Evolutionary conservation across 2,888 invertebrate genomes (phyloP), one percentile per base, ranked within the genome.

Genomic region (Tolmerus cingulatus): DNA sequence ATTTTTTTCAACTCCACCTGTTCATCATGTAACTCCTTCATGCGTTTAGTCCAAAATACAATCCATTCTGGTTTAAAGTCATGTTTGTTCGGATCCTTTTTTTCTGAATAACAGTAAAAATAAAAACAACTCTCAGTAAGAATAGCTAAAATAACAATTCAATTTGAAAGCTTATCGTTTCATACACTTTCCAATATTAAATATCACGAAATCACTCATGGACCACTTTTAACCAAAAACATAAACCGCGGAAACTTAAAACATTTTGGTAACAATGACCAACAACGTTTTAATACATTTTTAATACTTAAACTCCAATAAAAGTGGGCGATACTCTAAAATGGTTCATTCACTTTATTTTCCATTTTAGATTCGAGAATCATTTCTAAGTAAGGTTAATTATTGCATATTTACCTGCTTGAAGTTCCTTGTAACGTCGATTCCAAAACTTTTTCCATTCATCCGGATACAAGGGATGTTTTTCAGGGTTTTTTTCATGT

Each of bases 381-480:
- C 57, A 57, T 23, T 66, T 3, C 23, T 27, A 23, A 12, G 1
- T 27, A 14, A 23, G 12, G 1, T 19, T 12, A 23, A 66, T 12
- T 7, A 27, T 27, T 16, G 19, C 5, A 86, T 46, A 55, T 90
- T 90, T 87, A 93, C 94, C 93, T n/a, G 94, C 92, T 91, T 96
- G 96, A 85, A 97, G 93, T 92, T 97, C 96, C 91, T 96, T 96
- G 91, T 96, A 97, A 1, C 97, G 95, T 12, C 94, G 94, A 91
- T 97, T 97, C 97, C 97, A 97, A 91, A 97, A 97, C 91, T 95
- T 95, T 91, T 97, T 97, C 97, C 97, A 97, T 91, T 97, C 97
- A 78, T 97, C 96, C 0, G 96, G 96, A 91, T 97, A 97, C 3
- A 96, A 94, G 0, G 97, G 97, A 92, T 97, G 97, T 89, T 97